A percentile compares a stretch with the other conserved stretches of the same genome.
Evolutionary conservation across 2,113 vertebrate genomes (phyloP).

Genomic region (Onychorhynchus coronatus): DNA sequence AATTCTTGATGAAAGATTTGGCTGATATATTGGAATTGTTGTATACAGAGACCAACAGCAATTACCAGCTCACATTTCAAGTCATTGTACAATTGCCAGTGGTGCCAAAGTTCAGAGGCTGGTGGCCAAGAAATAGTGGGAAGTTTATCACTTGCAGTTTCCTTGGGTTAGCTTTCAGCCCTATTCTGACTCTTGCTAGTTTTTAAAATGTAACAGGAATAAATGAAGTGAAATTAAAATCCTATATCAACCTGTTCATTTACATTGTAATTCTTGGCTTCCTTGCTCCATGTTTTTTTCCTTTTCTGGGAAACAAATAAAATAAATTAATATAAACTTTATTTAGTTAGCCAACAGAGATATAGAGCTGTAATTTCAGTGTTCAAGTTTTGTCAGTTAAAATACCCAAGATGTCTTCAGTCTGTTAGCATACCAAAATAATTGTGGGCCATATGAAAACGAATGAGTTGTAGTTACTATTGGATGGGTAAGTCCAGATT

Average conservation of each 20-base stretch:
- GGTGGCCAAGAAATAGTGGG: not conserved
- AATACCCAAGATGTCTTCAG: not conserved
- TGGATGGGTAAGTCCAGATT: not conserved
- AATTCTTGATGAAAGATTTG: not conserved
- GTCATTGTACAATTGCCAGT: not conserved
- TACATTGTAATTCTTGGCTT: not conserved
- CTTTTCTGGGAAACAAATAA: not conserved
- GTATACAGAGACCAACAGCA: not conserved
- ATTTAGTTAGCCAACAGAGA: not conserved
- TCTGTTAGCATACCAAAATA: not conserved
- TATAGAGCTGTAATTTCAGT: not conserved
- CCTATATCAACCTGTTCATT: not conserved
- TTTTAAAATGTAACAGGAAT: not conserved
- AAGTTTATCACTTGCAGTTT: not conserved
- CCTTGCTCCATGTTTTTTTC: not conserved
- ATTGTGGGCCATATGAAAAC: not conserved
- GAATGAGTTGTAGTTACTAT: not conserved
- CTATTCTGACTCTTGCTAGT: not conserved
- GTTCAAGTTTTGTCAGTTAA: not conserved
- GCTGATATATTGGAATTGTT: not conserved
- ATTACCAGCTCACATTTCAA: not conserved
- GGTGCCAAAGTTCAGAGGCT: not conserved
- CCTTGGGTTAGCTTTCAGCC: not conserved
- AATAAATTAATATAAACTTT: not conserved
- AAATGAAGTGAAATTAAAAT: not conserved